phyloP scores from a whole-genome alignment of 2,888 invertebrate genomes.

The Dasypolia templi region DNA sequence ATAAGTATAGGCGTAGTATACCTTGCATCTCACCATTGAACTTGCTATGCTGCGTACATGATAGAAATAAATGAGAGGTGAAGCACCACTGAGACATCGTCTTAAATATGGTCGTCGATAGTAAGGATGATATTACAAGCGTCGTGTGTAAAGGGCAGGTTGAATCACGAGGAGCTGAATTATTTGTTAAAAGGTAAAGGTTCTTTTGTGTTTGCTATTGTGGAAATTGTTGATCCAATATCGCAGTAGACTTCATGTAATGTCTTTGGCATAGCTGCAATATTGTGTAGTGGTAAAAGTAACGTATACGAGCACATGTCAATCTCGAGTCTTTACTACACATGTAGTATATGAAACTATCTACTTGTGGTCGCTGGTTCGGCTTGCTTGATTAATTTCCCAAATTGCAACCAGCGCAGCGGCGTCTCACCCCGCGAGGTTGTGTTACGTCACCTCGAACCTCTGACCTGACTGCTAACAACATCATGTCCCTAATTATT shows the following conservation, averaged over 20 bases:
- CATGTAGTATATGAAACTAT: neutral
- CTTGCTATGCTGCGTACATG: conserved; percentile 16
- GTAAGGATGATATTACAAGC: conserved; percentile 10
- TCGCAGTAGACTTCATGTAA: neutral
- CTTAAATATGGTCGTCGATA: conserved; percentile 12
- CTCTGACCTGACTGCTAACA: conserved; percentile 17
- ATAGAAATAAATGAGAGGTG: conserved; percentile 8
- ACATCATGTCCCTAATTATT: neutral
- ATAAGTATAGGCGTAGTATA: conserved; percentile 36
- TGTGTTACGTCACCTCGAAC: conserved; percentile 16
- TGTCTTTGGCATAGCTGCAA: neutral
- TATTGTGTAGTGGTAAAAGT: neutral
- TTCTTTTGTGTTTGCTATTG: neutral
- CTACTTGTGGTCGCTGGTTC: neutral
- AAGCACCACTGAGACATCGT: conserved; percentile 6
- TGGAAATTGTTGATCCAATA: neutral
- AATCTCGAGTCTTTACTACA: neutral
- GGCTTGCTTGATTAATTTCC: conserved; percentile 29
- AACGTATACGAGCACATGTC: neutral
- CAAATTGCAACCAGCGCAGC: conserved; percentile 38
- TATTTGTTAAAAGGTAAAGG: conserved; percentile 29
- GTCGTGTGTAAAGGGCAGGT: neutral
- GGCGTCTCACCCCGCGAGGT: neutral
- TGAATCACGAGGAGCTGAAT: neutral
- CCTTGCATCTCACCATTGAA: conserved; percentile 42